phyloP scores from a whole-genome alignment of 2,797 vertebrate species.

The Austrolebias charrua region DNA sequence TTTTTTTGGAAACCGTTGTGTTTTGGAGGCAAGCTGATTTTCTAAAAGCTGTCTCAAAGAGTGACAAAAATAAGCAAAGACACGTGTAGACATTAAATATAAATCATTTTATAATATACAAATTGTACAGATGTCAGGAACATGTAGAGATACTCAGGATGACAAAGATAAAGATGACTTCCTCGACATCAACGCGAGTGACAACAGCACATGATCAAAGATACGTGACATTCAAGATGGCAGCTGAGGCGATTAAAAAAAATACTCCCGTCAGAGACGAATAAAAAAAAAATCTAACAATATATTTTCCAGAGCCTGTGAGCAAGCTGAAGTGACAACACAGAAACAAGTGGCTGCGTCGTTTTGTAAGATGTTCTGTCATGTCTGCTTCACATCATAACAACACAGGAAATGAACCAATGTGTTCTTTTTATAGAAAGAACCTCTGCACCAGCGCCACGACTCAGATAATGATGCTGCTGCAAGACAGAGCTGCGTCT shows the following conservation, averaged over 20 bases:
- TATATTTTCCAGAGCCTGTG: conserved; percentile 61
- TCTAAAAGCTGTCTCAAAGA: neutral
- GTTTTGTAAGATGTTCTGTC: conserved; percentile 62
- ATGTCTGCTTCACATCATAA: conserved; percentile 60
- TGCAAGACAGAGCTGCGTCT: conserved; percentile 61
- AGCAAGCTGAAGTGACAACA: conserved; percentile 67
- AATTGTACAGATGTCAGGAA: conserved; percentile 84
- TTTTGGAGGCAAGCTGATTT: neutral
- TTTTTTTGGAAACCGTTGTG: neutral
- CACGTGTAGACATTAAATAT: conserved; percentile 80
- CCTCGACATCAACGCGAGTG: conserved; percentile 57
- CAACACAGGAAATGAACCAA: conserved; percentile 71
- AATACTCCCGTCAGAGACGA: conserved; percentile 51
- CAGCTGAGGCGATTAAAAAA: conserved; percentile 61
- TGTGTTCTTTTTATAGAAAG: conserved; percentile 53
- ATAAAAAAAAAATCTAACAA: conserved; percentile 51
- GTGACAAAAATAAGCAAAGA: conserved; percentile 53
- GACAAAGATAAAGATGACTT: conserved; percentile 64
- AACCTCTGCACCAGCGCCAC: conserved; percentile 68
- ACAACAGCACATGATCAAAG: conserved; percentile 69
- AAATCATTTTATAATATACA: conserved; percentile 88
- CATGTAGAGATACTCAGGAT: conserved; percentile 63
- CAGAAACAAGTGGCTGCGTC: conserved; percentile 39
- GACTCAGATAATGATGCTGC: conserved; percentile 60
- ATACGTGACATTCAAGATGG: conserved; percentile 71